These are phyloP conservation scores for Chionis minor DNA, from an alignment of 2,113 vertebrate genomes.

Conservation along the genomic window DNA sequence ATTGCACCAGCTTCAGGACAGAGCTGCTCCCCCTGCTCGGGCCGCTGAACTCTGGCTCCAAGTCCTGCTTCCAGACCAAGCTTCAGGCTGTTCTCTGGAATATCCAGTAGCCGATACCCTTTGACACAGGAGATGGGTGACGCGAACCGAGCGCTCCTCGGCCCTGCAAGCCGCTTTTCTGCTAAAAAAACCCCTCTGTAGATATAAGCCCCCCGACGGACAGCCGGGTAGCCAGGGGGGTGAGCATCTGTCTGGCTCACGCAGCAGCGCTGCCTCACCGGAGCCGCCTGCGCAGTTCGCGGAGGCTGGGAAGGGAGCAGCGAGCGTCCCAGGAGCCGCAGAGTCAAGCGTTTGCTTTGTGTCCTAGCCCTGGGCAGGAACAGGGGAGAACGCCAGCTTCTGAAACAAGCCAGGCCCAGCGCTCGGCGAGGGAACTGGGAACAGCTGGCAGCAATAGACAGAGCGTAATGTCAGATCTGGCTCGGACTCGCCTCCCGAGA, in stretches of 20 bases:
- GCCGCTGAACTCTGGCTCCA: neutral
- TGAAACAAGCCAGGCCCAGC: neutral
- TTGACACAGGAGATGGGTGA: neutral
- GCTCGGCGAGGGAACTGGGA: neutral
- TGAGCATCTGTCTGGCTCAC: neutral
- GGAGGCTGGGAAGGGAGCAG: neutral
- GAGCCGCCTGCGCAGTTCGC: neutral
- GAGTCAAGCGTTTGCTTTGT: neutral
- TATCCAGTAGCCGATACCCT: neutral
- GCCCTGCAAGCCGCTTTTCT: neutral
- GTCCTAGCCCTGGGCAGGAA: neutral
- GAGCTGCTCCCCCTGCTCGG: neutral
- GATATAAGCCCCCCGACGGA: rapidly evolving
- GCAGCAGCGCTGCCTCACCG: neutral
- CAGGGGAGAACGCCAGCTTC: neutral
- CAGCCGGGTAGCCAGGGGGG: neutral
- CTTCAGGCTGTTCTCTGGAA: neutral
- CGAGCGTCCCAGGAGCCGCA: neutral
- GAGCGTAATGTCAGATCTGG: neutral
- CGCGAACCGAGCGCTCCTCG: rapidly evolving
- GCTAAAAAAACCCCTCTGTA: neutral
- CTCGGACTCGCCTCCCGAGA: neutral
- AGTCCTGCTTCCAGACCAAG: neutral
- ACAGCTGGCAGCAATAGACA: neutral
- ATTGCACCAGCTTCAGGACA: neutral